A percentile compares a stretch with the other conserved stretches of the same genome.
These are phyloP conservation scores for Anhinga anhinga DNA, from an alignment of 2,113 vertebrate species.

Conservation along the genomic window DNA sequence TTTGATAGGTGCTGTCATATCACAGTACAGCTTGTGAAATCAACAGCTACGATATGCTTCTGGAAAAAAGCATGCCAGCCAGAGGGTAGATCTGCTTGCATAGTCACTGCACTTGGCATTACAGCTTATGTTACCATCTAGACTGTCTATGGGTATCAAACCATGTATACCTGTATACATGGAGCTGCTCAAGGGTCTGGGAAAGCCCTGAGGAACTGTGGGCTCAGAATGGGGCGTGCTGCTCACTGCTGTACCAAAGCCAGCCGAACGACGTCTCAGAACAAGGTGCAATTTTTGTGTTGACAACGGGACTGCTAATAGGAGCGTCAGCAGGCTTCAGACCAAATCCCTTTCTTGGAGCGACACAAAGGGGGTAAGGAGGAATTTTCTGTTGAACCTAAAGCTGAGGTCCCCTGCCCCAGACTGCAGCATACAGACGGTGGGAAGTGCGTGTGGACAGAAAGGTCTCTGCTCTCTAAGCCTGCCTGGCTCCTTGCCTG, in stretches of 20 bases:
- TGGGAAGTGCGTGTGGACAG: not conserved
- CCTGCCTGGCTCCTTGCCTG: not conserved
- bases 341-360: not conserved
- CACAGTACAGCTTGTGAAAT: not conserved
- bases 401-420: not conserved
- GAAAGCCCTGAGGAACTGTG: not conserved
- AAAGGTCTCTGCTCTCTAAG: conserved; percentile 16
- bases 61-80: not conserved
- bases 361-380: not conserved
- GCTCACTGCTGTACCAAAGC: not conserved
- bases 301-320: not conserved
- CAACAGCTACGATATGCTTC: not conserved
- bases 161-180: not conserved
- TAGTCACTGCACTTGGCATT: not conserved
- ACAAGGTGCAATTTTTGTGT: not conserved
- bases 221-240: fast-evolving
- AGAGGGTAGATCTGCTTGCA: not conserved
- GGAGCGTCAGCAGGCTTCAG: not conserved
- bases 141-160: not conserved
- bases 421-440: not conserved
- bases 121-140: not conserved
- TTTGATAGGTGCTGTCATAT: not conserved
- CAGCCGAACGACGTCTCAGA: not conserved
- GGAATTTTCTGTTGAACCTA: not conserved
- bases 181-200: not conserved